Conservation (phyloP, 2,888 invertebrate genomes). For the Brachylomia viminalis region DNA sequence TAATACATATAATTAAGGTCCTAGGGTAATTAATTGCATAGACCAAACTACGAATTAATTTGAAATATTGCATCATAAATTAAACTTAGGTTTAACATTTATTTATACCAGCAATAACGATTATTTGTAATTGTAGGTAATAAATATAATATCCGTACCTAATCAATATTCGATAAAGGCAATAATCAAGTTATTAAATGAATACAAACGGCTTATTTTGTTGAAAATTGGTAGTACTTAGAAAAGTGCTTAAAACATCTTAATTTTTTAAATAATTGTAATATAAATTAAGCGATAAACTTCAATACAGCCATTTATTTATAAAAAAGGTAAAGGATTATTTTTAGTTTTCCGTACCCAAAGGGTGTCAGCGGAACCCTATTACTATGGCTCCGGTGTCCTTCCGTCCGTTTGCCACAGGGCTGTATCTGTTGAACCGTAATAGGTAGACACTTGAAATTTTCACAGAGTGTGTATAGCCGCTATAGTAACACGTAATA, state of each 20-base stretch:
- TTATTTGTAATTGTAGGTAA: constrained; percentile 29
- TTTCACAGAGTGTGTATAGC: neutral
- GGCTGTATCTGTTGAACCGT: neutral
- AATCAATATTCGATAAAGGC: constrained; percentile 35
- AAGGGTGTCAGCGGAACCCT: neutral
- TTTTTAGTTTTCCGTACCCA: neutral
- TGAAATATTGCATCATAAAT: constrained; percentile 19
- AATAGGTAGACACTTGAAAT: neutral
- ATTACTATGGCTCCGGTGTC: neutral
- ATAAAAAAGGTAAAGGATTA: neutral
- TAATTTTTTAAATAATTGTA: constrained; percentile 36
- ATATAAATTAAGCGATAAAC: constrained; percentile 22
- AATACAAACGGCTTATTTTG: constrained; percentile 34
- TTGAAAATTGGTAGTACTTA: constrained; percentile 9
- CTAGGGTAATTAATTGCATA: neutral
- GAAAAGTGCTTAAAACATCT: constrained; percentile 8
- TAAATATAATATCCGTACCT: constrained; percentile 11
- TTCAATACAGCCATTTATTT: neutral
- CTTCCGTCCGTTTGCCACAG: neutral
- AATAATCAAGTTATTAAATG: constrained; percentile 26
- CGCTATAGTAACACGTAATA: neutral
- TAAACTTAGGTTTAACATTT: constrained; percentile 1
- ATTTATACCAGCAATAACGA: constrained; percentile 17
- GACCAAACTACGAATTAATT: constrained; percentile 5
- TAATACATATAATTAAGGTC: too few species aligned